Evolutionary conservation across 2,888 invertebrate species (phyloP), one percentile per base, ranked within the genome.

Genomic region (Ligdia adustata): DNA sequence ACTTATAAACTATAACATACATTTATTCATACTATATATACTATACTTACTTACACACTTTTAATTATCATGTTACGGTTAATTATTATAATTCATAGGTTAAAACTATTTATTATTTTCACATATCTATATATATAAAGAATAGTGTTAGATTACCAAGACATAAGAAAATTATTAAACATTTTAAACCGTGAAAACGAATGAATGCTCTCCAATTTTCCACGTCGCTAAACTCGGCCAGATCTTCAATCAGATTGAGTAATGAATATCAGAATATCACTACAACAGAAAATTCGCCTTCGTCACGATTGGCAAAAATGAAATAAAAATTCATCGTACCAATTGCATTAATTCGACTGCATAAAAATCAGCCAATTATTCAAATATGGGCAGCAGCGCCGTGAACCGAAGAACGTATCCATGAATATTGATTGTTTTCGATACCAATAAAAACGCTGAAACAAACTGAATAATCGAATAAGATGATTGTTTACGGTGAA

Each of bases 311-410:
- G 66, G 61, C 62, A 67, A 76, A 72, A 72, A 70, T 55, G 62
- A 71, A 75, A 76, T 66, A 41, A 75, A 76, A 82, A 83, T 69
- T 55, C 71, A 73, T 70, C 79, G 76, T 76, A 82, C 79, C 82
- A 80, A 87, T 87, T 83, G 82, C 80, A 84, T 89, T 88, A 85
- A 89, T 84, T 80, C 79, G 75, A 77, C 82, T 86, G 89, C 84
- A 89, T 89, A 88, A 89, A 86, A 88, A 88, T 88, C 84, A 87
- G 88, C 89, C 89, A 89, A 89, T 89, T 88, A 89, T 89, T 89
- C 82, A 88, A 87, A 89, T 86, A 72, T 27, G 66, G 63, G 65
- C 60, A 72, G 73, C 72, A 72, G 74, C 71, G 72, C 75, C 69
- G 71, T 72, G 81, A 73, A 81, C 77, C 80, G 82, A 77, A 80